phyloP scores from a whole-genome alignment of 2,797 vertebrate genomes.

The Chiloscyllium punctatum region DNA sequence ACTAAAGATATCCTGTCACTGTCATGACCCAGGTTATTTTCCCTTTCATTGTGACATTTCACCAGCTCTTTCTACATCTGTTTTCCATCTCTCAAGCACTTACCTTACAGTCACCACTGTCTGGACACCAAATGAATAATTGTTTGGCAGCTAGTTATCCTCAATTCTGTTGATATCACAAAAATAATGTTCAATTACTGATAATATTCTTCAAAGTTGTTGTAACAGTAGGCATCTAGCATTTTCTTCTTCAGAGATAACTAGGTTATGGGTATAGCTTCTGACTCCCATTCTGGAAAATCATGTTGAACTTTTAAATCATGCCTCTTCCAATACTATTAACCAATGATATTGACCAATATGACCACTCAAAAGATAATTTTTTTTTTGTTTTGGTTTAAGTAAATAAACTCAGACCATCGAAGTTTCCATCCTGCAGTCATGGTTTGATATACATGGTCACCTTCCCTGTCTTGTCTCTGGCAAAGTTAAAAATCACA shows the following conservation, averaged over 20 bases:
- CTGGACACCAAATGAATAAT: neutral
- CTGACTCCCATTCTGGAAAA: neutral
- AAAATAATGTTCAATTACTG: neutral
- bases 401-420: neutral
- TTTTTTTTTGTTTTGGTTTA: neutral
- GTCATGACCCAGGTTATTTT: neutral
- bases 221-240: neutral
- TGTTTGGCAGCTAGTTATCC: neutral
- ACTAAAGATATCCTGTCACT: neutral
- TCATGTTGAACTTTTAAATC: neutral
- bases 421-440: neutral
- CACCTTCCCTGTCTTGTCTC: neutral
- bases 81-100: neutral
- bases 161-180: neutral
- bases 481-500: too few species aligned
- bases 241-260: neutral
- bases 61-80: neutral
- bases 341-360: neutral
- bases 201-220: neutral
- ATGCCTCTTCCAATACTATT: neutral
- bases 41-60: neutral
- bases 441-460: neutral
- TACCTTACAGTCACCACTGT: neutral
- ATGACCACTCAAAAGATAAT: neutral
- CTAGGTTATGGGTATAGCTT: neutral